phyloP scores from a whole-genome alignment of 2,888 invertebrate species.

The Choristoneura rosaceana region DNA sequence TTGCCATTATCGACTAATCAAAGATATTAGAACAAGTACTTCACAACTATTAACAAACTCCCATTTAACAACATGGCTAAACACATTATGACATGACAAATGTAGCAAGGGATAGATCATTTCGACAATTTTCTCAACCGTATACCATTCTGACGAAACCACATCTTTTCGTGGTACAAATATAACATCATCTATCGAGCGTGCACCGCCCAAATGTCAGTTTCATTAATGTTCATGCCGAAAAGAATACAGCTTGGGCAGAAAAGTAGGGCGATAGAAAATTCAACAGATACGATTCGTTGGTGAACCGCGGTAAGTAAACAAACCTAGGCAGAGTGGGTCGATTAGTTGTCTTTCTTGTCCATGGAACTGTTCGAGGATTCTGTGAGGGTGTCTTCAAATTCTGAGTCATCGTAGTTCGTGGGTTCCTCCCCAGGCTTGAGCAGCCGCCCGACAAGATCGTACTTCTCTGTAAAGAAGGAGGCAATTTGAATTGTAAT shows the following conservation, averaged over 20 bases:
- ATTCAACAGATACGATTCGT: not conserved
- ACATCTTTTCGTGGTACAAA: too few relatives aligned
- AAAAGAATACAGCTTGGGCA: not conserved
- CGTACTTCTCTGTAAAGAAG: constrained; percentile 93
- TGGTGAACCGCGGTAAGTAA: not conserved
- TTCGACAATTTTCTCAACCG: too few relatives aligned
- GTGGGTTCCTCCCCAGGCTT: constrained; percentile 96
- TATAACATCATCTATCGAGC: too few relatives aligned
- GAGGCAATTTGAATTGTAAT: not conserved
- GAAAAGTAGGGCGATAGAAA: not conserved
- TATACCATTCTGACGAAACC: too few relatives aligned
- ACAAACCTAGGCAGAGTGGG: not conserved
- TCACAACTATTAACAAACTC: too few relatives aligned
- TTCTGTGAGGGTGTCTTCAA: constrained; percentile 75
- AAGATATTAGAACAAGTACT: too few relatives aligned
- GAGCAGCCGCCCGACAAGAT: constrained; percentile 94
- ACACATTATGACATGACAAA: too few relatives aligned
- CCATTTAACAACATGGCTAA: too few relatives aligned
- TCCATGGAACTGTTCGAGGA: constrained; percentile 64
- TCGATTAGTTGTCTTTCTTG: constrained; percentile 67
- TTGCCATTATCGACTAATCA: too few relatives aligned
- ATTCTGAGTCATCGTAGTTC: constrained; percentile 96
- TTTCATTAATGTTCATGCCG: not conserved
- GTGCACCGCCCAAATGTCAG: too few relatives aligned
- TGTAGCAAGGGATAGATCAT: too few relatives aligned